These are phyloP conservation scores for Trichopria drosophilae DNA, from an alignment of 2,888 invertebrate genomes.

Conservation along the genomic window DNA sequence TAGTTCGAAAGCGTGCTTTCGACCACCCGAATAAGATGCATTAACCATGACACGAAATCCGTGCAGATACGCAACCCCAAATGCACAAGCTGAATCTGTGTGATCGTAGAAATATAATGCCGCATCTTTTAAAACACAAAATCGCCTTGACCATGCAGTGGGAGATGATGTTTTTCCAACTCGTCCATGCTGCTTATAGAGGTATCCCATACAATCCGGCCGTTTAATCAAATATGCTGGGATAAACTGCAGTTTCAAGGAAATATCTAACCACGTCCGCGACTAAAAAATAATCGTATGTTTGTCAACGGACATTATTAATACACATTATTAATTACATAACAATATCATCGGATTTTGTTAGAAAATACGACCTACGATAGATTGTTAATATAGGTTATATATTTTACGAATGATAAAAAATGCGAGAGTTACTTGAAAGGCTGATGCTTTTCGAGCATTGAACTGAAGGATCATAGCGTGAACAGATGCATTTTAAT, in stretches of 20 bases:
- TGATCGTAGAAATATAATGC: conserved; percentile 93
- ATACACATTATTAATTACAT: no score
- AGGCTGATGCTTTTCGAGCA: no score
- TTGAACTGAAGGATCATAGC: no score
- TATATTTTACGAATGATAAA: no score
- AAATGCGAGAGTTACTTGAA: no score
- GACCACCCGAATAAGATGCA: conserved; percentile 72
- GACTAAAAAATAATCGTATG: conserved; percentile 49
- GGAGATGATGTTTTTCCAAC: conserved; percentile 70
- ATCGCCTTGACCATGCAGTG: conserved; percentile 88
- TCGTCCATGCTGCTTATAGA: conserved; percentile 72
- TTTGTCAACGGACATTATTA: conserved; percentile 1
- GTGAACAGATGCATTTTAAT: no score
- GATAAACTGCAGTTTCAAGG: conserved; percentile 77
- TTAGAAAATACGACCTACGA: no score
- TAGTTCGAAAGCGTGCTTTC: conserved; percentile 89
- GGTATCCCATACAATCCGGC: conserved; percentile 91
- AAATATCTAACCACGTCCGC: conserved; percentile 74
- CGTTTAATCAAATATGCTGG: conserved; percentile 78
- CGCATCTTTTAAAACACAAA: conserved; percentile 93
- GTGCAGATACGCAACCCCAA: conserved; percentile 92
- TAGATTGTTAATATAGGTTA: no score
- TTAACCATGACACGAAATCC: conserved; percentile 89
- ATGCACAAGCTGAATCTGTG: conserved; percentile 81
- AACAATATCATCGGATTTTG: no score